These are phyloP conservation scores for Ageneiosus marmoratus DNA, from an alignment of 2,113 vertebrate genomes.

Conservation along the genomic window DNA sequence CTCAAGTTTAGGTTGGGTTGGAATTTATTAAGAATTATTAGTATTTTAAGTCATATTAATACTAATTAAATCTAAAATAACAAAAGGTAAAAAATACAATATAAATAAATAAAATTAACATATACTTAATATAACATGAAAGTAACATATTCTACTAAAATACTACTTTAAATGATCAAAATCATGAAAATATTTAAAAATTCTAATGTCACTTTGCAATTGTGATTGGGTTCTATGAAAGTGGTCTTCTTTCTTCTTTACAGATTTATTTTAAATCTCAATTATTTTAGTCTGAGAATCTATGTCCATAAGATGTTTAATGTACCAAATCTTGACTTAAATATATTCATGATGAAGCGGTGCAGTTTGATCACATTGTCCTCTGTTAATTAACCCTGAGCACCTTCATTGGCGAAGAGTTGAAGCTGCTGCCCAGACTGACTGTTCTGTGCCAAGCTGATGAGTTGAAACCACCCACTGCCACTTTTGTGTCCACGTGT, in stretches of 20 bases:
- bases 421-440: slow-evolving; percentile 23
- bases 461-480: slow-evolving; percentile 54
- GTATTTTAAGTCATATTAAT: background rate
- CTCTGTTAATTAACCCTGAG: slow-evolving; percentile 49
- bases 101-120: background rate
- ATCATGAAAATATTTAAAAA: background rate
- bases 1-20: background rate
- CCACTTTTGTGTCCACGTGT: slow-evolving; percentile 50
- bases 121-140: too few relatives aligned
- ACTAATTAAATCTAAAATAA: slow-evolving; percentile 1
- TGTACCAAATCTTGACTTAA: slow-evolving; percentile 1
- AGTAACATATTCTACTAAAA: background rate
- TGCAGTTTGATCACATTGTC: slow-evolving; percentile 11
- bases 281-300: slow-evolving; percentile 5
- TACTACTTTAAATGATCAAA: background rate
- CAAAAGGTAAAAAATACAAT: background rate
- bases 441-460: slow-evolving; percentile 35
- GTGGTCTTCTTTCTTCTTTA: background rate
- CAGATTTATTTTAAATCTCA: too few relatives aligned
- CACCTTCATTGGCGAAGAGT: slow-evolving; percentile 31
- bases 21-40: background rate
- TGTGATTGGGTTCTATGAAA: background rate
- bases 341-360: background rate
- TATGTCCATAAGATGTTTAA: slow-evolving; percentile 15
- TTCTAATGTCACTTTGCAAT: background rate